These are phyloP conservation scores for Ditylenchus dipsaci DNA, from an alignment of 1,140 invertebrate genomes.

Conservation along the genomic window DNA sequence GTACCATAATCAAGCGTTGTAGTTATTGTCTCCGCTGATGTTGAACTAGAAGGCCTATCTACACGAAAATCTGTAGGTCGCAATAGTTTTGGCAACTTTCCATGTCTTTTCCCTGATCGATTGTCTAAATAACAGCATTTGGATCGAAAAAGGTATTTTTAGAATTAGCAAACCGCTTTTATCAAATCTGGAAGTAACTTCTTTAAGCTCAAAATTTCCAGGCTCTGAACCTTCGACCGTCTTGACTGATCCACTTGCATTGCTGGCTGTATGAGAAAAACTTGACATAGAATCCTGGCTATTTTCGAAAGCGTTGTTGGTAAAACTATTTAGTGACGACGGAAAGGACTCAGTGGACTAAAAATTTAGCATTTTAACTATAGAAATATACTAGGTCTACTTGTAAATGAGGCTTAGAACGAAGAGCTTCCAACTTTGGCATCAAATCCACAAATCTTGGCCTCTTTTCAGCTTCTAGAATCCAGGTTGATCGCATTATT, in stretches of 20 bases:
- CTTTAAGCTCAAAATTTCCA: background rate
- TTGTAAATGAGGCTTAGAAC: constrained; percentile 29
- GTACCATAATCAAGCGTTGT: background rate
- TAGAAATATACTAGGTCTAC: background rate
- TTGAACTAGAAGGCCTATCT: background rate
- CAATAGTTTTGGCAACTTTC: background rate
- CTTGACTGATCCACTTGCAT: constrained; percentile 1
- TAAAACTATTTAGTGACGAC: background rate
- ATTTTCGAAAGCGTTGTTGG: constrained; percentile 28
- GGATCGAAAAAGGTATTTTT: no score
- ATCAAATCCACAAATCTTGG: constrained; percentile 34
- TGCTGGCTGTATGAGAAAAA: constrained; percentile 2
- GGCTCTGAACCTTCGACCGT: background rate
- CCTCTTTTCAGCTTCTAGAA: constrained; percentile 23
- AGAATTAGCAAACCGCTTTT: constrained; percentile 14
- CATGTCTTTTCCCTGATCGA: background rate
- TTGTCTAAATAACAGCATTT: background rate
- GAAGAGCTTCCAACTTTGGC: constrained; percentile 24
- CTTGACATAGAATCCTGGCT: constrained; percentile 10
- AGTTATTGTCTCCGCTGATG: background rate
- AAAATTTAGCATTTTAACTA: constrained; percentile 5
- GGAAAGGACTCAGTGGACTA: constrained; percentile 26
- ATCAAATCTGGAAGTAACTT: constrained; percentile 6
- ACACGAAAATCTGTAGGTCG: background rate
- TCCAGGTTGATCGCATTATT: constrained; percentile 30